A percentile compares a stretch with the other conserved stretches of the same genome.
Conservation (phyloP, 53 echinoderm and acorn worm species). For the Pentamera pediparva region DNA sequence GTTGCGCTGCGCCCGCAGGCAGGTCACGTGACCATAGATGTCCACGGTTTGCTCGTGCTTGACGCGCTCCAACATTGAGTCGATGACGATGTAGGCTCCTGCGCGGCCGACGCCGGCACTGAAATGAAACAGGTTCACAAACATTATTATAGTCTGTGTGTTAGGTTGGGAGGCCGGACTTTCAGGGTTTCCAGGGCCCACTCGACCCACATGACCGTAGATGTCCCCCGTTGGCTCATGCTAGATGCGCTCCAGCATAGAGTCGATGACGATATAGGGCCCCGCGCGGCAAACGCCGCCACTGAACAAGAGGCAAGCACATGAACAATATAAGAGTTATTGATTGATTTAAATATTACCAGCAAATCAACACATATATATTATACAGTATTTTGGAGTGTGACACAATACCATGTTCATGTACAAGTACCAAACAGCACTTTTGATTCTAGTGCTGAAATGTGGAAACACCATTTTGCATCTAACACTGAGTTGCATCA, state of each 20-base stretch:
- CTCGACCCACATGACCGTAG: conserved; percentile 95
- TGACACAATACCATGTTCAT: too few species aligned
- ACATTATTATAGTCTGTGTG: neutral
- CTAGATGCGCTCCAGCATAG: conserved; percentile 92
- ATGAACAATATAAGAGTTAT: neutral
- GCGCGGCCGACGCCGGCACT: conserved; percentile 97
- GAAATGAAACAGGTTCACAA: neutral
- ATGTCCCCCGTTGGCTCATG: conserved; percentile 98
- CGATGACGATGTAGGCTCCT: conserved; percentile 97
- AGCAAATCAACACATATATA: too few species aligned
- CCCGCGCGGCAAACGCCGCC: conserved; percentile 96
- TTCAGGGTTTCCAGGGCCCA: neutral
- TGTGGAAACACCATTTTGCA: too few species aligned
- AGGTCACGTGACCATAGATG: conserved; percentile 96
- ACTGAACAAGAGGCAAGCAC: conserved; percentile 29
- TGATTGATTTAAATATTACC: too few species aligned
- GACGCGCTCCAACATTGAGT: conserved; percentile 93
- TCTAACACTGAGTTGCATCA: too few species aligned
- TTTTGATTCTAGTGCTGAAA: too few species aligned
- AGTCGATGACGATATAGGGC: conserved; percentile 97
- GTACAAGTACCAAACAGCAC: too few species aligned
- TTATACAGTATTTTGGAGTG: too few species aligned
- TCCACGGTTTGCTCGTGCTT: conserved; percentile 98
- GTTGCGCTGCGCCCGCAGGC: conserved; percentile 85
- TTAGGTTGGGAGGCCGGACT: neutral